Percentiles rank a stretch among this genome's conserved stretches.
These are phyloP conservation scores for Erebia ligea DNA, from an alignment of 2,888 invertebrate species.

Conservation along the genomic window DNA sequence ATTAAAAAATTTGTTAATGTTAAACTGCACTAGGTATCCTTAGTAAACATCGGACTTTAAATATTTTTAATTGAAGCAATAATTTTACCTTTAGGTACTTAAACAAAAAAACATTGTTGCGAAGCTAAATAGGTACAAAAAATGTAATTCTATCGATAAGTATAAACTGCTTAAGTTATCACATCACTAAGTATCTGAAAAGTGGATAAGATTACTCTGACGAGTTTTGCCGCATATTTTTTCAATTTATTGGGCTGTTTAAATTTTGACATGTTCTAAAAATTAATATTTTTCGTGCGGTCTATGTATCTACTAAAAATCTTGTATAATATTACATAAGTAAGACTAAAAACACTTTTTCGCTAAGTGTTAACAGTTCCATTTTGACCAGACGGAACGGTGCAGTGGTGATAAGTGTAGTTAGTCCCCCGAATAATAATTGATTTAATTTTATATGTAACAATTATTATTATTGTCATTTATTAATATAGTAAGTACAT, in stretches of 20 bases:
- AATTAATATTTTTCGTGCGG: no score
- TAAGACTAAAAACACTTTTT: constrained; percentile 5
- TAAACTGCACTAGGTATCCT: background rate
- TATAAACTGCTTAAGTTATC: background rate
- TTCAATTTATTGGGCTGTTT: no score
- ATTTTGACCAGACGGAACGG: background rate
- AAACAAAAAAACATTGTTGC: background rate
- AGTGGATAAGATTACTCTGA: no score
- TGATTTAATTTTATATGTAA: background rate
- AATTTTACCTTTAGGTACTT: background rate
- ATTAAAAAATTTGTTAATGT: background rate
- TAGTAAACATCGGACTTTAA: background rate
- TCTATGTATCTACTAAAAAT: no score
- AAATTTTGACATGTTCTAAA: no score
- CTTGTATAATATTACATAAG: background rate
- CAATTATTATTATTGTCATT: background rate
- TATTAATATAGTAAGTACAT: constrained; percentile 20
- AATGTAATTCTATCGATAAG: background rate
- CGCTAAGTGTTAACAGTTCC: background rate
- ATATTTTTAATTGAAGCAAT: background rate
- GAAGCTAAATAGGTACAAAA: background rate
- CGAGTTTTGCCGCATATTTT: no score
- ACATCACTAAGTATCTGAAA: background rate
- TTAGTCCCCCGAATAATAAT: background rate
- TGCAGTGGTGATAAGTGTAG: constrained; percentile 9